Conservation (phyloP, 2,113 vertebrate species). For the Sardina pilchardus region DNA sequence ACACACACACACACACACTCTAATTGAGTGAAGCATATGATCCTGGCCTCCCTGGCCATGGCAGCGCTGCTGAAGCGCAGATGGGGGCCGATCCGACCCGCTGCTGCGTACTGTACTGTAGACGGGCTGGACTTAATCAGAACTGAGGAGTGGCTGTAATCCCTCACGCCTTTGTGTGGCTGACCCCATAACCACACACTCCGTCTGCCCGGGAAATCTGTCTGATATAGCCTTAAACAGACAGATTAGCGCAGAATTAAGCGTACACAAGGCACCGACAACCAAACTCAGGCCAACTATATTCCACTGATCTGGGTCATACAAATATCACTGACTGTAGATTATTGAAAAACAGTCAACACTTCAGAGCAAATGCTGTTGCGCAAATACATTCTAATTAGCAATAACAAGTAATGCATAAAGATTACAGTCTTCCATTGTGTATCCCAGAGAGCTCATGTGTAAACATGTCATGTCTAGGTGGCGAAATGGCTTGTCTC, state of each 20-base stretch:
- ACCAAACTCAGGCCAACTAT: neutral
- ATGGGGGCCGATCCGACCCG: neutral
- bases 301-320: neutral
- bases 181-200: neutral
- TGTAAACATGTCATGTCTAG: too few species aligned
- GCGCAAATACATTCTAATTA: neutral
- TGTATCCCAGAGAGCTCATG: neutral
- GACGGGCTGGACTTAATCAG: conserved; percentile 2
- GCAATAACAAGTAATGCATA: neutral
- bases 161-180: neutral
- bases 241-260: neutral
- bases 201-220: neutral
- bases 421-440: neutral
- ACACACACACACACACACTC: neutral
- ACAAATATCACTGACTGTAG: neutral
- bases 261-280: neutral
- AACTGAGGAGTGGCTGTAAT: conserved; percentile 28
- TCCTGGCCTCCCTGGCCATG: neutral
- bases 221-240: neutral
- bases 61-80: neutral
- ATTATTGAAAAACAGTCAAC: neutral
- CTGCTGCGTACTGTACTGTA: neutral
- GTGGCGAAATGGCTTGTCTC: neutral
- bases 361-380: neutral
- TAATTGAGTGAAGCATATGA: neutral